A percentile compares a stretch with the other conserved stretches of the same genome.
Evolutionary conservation across 2,797 vertebrate genomes (phyloP).

Genomic region (Coluber constrictor): DNA sequence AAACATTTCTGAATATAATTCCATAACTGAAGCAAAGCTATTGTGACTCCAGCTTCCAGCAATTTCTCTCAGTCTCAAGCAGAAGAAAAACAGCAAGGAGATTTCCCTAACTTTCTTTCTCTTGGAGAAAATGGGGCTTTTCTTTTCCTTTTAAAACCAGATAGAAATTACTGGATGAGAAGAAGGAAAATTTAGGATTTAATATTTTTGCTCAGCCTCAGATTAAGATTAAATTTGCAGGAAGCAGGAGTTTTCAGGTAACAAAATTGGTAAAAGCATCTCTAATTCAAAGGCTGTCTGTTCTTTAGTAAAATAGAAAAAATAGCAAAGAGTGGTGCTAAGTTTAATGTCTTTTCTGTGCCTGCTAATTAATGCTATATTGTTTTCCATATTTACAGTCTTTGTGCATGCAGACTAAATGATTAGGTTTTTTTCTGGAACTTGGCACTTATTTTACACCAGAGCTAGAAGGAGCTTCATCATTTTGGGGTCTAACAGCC

Average conservation of each 20-base stretch:
- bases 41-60: not conserved
- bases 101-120: not conserved
- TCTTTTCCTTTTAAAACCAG: not conserved
- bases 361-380: not conserved
- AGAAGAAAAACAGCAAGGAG: not conserved
- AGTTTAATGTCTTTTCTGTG: not conserved
- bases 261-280: not conserved
- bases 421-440: not conserved
- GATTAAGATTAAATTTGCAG: not conserved
- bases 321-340: not conserved
- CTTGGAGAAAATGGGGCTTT: not conserved
- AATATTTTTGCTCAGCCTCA: not conserved
- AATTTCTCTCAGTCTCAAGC: not conserved
- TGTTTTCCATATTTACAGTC: not conserved
- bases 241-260: not conserved
- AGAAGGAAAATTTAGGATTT: not conserved
- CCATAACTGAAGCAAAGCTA: not conserved
- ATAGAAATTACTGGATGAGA: not conserved
- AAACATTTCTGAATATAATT: not conserved
- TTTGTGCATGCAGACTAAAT: not conserved
- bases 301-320: not conserved
- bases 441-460: not conserved
- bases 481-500: not conserved
- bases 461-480: not conserved
- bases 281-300: not conserved